A percentile compares a stretch with the other conserved stretches of the same genome.
phyloP scores from a whole-genome alignment of 1,140 invertebrate genomes.

The Apis dorsata region DNA sequence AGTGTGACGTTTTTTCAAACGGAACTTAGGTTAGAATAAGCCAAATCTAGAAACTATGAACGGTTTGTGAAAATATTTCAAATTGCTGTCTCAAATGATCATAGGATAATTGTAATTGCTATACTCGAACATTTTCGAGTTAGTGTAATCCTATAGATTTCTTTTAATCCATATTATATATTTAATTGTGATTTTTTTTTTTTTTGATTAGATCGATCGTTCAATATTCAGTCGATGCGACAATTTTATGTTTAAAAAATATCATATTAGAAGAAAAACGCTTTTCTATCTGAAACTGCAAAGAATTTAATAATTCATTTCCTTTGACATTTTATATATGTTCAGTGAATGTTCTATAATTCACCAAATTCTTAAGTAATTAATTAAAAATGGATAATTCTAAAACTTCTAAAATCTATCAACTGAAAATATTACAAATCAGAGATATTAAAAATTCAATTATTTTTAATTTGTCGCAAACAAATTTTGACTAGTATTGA shows the following conservation, averaged over 20 bases:
- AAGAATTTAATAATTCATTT: neutral
- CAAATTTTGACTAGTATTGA: neutral
- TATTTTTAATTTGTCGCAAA: neutral
- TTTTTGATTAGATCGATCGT: neutral
- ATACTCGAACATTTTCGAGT: neutral
- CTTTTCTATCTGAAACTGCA: conserved; percentile 7
- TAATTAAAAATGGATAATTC: neutral
- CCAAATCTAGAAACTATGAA: neutral
- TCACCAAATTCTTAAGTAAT: too few relatives aligned
- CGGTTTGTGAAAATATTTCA: neutral
- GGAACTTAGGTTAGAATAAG: conserved; percentile 1
- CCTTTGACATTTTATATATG: neutral
- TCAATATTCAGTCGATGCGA: neutral
- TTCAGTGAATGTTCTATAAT: conserved; percentile 2
- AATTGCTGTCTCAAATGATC: neutral
- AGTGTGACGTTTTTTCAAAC: neutral
- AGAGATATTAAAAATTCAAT: neutral
- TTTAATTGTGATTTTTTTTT: too few relatives aligned
- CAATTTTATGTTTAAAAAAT: neutral
- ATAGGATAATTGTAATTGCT: neutral
- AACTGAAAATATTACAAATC: neutral
- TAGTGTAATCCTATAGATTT: neutral
- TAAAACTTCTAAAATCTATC: neutral
- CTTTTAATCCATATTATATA: neutral
- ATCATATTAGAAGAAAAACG: neutral